Conservation (phyloP, 2,888 invertebrate species). For the Clitarchus hookeri region DNA sequence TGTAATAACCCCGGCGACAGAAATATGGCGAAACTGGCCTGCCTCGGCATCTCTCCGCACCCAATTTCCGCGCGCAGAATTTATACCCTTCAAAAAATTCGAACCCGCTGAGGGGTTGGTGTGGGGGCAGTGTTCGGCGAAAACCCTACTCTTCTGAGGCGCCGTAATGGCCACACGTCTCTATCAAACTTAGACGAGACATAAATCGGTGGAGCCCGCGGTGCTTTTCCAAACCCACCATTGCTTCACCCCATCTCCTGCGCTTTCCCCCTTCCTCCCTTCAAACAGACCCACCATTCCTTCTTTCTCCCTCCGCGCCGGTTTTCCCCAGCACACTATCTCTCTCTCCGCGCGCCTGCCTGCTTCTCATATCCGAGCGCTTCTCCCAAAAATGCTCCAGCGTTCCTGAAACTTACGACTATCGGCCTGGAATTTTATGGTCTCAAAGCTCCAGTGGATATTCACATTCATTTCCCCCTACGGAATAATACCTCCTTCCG, state of each 20-base stretch:
- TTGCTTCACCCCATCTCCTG: background rate
- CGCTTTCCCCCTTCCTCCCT: background rate
- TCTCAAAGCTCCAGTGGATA: constrained; percentile 8
- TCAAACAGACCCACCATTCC: background rate
- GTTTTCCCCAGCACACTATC: background rate
- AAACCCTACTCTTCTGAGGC: constrained; percentile 16
- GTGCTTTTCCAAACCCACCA: constrained; percentile 9
- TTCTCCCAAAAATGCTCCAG: background rate
- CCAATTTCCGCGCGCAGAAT: constrained; percentile 34
- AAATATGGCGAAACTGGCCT: constrained; percentile 35
- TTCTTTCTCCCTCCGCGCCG: background rate
- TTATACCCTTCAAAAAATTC: constrained; percentile 41
- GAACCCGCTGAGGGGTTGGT: constrained; percentile 1
- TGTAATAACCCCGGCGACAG: constrained; percentile 42
- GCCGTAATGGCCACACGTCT: constrained; percentile 25
- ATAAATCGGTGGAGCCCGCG: constrained; percentile 19
- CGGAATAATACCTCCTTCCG: background rate
- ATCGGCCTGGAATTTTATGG: constrained; percentile 9
- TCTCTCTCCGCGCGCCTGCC: background rate
- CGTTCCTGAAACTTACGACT: constrained; percentile 1
- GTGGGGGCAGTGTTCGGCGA: background rate
- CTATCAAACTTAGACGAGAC: constrained; percentile 25
- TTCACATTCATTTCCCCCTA: background rate
- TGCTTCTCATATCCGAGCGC: constrained; percentile 10
- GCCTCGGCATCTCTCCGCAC: constrained; percentile 23